Evolutionary conservation across 2,888 invertebrate genomes (phyloP), one percentile per base, ranked within the genome.

Genomic region (Chaitophorus viminalis): DNA sequence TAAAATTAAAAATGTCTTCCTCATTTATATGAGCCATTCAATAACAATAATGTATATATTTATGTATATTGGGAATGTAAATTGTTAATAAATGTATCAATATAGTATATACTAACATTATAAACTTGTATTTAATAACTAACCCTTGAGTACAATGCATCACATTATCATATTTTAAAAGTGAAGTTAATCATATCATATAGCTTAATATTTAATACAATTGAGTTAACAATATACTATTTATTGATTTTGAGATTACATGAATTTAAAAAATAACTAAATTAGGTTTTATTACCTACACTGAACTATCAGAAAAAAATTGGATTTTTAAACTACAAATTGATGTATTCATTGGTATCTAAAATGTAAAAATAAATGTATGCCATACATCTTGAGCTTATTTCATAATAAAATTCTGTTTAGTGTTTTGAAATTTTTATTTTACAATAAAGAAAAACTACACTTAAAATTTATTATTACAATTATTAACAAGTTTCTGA

Each of bases 61-160:
- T 33, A 72, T 72, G 60, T 46, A 65, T 39, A 76, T 68, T 84
- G 76, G 84, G 84, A 84, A 84, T 84, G 84, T 84, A 76, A 25
- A 21, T 33, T 76, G 29, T 68, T 84, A 65, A 31, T 65, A 72
- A 29, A 36, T 83, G 17, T 68, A 65, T 39, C 18, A 46, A 46
- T 54, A 65, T n/a, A n/a, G n/a, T n/a, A n/a, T n/a, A 60, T 54
- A 74, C 25, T 65, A 29, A 60, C 21, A 65, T 31, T 76, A 65
- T 83, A 1, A 72, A 21, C 4, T 72, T 65, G 33, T 79, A 65
- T 60, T 21, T 21, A 78, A 25, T 52, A 83, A 75, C 36, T 39
- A 60, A 65, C 36, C 8, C 14, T 75, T 83, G 18, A 8, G 31
- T 46, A 83, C 14, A 83, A 83, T 25, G 39, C 39, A 83, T 83